Evolutionary conservation across 2,113 vertebrate genomes (phyloP).

Genomic region (Oreotrochilus melanogaster): DNA sequence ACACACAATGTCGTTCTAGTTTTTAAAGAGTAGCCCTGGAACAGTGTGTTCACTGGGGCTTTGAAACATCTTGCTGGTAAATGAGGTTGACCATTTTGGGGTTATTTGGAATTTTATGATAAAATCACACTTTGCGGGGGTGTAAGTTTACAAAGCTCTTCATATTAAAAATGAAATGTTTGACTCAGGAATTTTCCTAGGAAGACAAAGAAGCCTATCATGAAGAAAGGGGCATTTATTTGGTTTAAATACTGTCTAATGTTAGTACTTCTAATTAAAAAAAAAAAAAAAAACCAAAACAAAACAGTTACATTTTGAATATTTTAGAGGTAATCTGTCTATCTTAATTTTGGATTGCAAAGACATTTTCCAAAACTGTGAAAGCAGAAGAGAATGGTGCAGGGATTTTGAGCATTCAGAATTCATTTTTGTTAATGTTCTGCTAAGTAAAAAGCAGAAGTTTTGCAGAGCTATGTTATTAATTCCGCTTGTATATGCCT

Average conservation of each 20-base stretch:
- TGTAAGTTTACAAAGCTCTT: not conserved
- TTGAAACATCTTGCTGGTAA: constrained; percentile 33
- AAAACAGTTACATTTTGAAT: not conserved
- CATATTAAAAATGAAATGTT: not conserved
- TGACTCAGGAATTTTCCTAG: not conserved
- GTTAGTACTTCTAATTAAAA: not conserved
- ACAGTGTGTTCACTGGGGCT: not conserved
- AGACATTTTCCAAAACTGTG: constrained; percentile 16
- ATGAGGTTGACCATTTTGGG: not conserved
- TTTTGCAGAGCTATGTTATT: constrained; percentile 66
- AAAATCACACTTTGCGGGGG: not conserved
- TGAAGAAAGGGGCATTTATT: not conserved
- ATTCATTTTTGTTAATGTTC: constrained; percentile 45
- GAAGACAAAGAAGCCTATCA: not conserved
- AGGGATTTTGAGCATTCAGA: constrained; percentile 24
- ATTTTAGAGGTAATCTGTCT: constrained; percentile 25
- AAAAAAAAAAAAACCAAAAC: not conserved
- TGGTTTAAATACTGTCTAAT: not conserved
- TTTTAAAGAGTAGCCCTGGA: constrained; percentile 49
- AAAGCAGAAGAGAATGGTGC: not conserved
- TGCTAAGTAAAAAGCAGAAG: constrained; percentile 60
- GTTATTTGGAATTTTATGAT: constrained; percentile 24
- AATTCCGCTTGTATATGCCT: constrained; percentile 68
- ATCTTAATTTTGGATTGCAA: not conserved
- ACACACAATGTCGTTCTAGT: constrained; percentile 50